Percentiles rank a stretch among this genome's conserved stretches.
Conservation (phyloP, 2,113 vertebrate species). For the Neotoma lepida region DNA sequence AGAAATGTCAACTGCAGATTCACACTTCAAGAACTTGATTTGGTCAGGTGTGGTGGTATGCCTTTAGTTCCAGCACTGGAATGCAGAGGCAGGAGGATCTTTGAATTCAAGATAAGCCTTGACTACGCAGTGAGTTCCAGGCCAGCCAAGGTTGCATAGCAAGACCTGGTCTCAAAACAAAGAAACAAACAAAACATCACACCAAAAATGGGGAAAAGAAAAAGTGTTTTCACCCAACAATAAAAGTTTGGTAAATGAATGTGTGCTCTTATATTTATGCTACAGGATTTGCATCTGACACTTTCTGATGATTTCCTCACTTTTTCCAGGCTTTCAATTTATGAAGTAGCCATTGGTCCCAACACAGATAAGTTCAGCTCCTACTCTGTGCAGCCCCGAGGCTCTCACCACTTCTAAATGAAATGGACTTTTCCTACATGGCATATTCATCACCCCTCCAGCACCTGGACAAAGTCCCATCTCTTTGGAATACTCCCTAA, state of each 20-base stretch:
- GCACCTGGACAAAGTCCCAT: background rate
- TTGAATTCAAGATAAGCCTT: background rate
- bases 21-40: conserved; percentile 41
- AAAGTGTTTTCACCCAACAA: conserved; percentile 12
- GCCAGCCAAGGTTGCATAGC: background rate
- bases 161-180: background rate
- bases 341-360: background rate
- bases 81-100: background rate
- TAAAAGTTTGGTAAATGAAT: conserved; percentile 4
- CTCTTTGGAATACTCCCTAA: background rate
- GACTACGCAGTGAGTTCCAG: background rate
- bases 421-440: background rate
- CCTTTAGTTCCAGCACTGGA: background rate
- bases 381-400: background rate
- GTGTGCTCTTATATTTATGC: background rate
- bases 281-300: background rate
- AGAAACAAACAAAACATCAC: background rate
- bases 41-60: background rate
- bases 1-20: background rate
- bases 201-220: background rate
- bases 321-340: conserved; percentile 38
- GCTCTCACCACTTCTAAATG: background rate
- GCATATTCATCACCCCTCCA: background rate
- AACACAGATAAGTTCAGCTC: background rate
- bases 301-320: background rate